Base-by-base conservation (phyloP, 2,797 vertebrate genomes). In the Sphaeramia orbicularis region DNA sequence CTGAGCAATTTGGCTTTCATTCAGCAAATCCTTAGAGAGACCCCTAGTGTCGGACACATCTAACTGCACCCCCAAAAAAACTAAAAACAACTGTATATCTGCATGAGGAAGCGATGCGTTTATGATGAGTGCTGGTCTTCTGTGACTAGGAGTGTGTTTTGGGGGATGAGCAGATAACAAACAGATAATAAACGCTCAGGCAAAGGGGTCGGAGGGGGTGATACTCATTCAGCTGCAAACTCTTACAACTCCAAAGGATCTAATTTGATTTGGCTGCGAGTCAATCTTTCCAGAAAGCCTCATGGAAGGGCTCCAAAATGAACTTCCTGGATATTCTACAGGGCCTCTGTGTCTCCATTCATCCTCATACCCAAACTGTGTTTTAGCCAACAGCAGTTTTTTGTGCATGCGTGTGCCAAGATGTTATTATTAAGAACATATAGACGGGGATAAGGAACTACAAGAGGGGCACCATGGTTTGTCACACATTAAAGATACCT, bases 251-350 rank as follows among this genome's bases (percentile, higher is more conserved):
- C 19, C 56, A 63, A 65, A 61, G 65, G 35, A 43, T 76, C 58
- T 80, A 78, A 90, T 90, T 86, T 74, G 64, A 89, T 86, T 84
- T 83, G 78, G 71, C 81, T 76, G 40, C 14, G 78, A 65, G 57
- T 37, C 21, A 47, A 59, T 71, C 52, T 85, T 84, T 89, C 75
- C 80, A 89, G 71, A 89, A 83, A 38, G 38, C 49, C 47, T 80
- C 21, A 30, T 90, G 91, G 89, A 90, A 45, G 27, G 35, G 30
- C 56, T 89, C 90, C 89, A 91, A 91, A 75, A 86, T 79, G 32
- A 91, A 91, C 88, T 89, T 93, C 88, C 89, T 90, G 85, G 53
- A 87, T 86, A 80, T 76, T 86, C 75, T 86, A 56, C 84, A 80
- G 75, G 61, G 83, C 72, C 79, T 78, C 65, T 77, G 21, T 65